Base-by-base conservation (phyloP, 1,140 invertebrate species). In the Diabrotica virgifera region DNA sequence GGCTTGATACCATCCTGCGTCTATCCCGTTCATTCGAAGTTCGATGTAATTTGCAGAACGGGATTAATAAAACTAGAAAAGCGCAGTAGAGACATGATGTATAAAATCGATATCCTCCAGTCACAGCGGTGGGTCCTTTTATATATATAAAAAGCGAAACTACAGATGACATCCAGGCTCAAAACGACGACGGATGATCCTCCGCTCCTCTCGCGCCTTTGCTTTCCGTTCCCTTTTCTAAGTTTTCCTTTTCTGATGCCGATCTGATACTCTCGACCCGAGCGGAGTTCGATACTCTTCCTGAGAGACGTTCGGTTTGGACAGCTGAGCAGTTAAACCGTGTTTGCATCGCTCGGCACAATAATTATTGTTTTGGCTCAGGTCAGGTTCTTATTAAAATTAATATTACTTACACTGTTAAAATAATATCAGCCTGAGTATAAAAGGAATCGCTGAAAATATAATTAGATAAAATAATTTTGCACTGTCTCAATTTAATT, bases 31-130 rank as follows among this genome's bases (percentile, higher is more conserved):
- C 62, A 38, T 61, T 14, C 55, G 40, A 61, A 61, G 61, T 62
- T 52, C 55, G 52, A 65, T 62, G 61, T 67, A 63, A 67, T 67
- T 67, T 64, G 66, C 64, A 61, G 58, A 64, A 64, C 54, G 46
- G 24, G 59, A 68, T 68, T 68, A 68, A 68, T 68, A 68, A 65
- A 68, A 68, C 40, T 65, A 65, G 67, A 68, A 68, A 68, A 65
- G 67, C 67, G 67, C 67, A 68, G 59, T 63, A 61, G 46, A 64
- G 62, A 68, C 66, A 59, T 68, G 12, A 10, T 24, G 59, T 62
- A 63, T 58, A 68, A 68, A 68, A 68, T 68, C 67, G 63, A 68
- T 68, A 68, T 53, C 55, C 59, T 65, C 67, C 59, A 60, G 63
- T 67, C 66, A 59, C 66, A 52, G 36, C 52, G 60, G 51, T 38